Evolutionary conservation across 2,797 vertebrate species (phyloP).

Genomic region (Lagodon rhomboides): DNA sequence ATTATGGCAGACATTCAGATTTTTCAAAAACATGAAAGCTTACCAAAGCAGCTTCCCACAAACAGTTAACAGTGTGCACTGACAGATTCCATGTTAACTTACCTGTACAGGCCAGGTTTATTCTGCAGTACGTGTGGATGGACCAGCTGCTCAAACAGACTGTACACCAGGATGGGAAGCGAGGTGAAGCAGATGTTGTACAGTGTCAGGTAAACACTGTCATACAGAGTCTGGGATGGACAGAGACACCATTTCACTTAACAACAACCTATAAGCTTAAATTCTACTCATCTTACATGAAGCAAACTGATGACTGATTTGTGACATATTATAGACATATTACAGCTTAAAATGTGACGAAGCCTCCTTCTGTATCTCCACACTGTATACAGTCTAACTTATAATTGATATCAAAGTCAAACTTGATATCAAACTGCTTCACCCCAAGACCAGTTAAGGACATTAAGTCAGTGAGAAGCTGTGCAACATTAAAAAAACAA

Average conservation of each 20-base stretch:
- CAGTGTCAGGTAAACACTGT: constrained; percentile 98
- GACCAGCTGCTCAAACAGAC: constrained; percentile 98
- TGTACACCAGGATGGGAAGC: constrained; percentile 97
- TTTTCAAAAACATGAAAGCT: neutral
- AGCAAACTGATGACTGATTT: neutral
- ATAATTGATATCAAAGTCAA: neutral
- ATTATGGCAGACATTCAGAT: neutral
- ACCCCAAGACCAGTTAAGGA: neutral
- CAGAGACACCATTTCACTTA: constrained; percentile 46
- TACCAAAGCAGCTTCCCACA: neutral
- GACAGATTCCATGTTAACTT: constrained; percentile 36
- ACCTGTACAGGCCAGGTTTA: constrained; percentile 96
- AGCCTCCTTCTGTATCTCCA: neutral
- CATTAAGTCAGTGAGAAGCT: constrained; percentile 3
- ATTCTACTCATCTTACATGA: neutral
- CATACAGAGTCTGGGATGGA: constrained; percentile 93
- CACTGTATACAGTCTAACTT: neutral
- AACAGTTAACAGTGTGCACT: neutral
- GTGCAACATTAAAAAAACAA: constrained; percentile 32
- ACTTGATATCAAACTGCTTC: neutral
- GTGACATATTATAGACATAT: neutral
- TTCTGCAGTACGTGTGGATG: constrained; percentile 94
- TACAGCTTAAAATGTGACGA: neutral
- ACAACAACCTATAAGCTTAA: constrained; percentile 29
- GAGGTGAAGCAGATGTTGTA: constrained; percentile 99